Base-by-base conservation (phyloP, 2,888 invertebrate genomes). In the Gymnoscelis rufifasciata region DNA sequence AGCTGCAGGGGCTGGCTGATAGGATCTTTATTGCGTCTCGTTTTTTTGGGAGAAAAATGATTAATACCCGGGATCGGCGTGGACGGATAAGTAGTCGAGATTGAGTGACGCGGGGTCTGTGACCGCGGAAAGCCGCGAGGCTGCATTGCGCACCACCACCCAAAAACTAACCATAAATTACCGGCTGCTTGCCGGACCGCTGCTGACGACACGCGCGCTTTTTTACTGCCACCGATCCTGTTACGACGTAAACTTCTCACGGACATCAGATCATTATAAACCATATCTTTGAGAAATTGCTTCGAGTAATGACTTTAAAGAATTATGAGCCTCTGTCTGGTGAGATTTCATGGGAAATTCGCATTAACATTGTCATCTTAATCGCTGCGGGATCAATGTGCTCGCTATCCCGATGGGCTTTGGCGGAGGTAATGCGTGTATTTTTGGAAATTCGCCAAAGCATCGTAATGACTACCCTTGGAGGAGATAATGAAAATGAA, bases 121-220 rank as follows among this genome's bases (percentile, higher is more conserved):
- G 87, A 87, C 84, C 86, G 69, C 76, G 79, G 74, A 80, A 82
- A 84, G 86, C 83, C 77, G 83, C 75, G 80, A 76, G 81, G 81
- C 86, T 59, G 74, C 87, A 87, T 84, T 86, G 84, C 87, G 77
- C 77, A 59, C 74, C 67, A 75, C 77, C 83, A 74, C 74, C 87
- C 88, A 86, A 88, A 88, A 88, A 88, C 88, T 88, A 88, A 88
- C 88, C 88, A 88, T 89, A 88, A 88, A 88, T 88, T 88, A 88
- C 87, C 71, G 79, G 78, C 83, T 77, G 82, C 87, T 88, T 81
- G 88, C 78, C 66, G 72, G 75, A 73, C 79, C 69, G 70, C 77
- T 67, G 72, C 63, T 69, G 79, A 74, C 75, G 83, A 83, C 84
- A 86, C 83, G 83, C 83, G 86, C 82, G 70, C 68, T 77, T 84